Evolutionary conservation across 2,888 invertebrate species (phyloP), one percentile per base, ranked within the genome.

Genomic region (Parnassius smintheus): DNA sequence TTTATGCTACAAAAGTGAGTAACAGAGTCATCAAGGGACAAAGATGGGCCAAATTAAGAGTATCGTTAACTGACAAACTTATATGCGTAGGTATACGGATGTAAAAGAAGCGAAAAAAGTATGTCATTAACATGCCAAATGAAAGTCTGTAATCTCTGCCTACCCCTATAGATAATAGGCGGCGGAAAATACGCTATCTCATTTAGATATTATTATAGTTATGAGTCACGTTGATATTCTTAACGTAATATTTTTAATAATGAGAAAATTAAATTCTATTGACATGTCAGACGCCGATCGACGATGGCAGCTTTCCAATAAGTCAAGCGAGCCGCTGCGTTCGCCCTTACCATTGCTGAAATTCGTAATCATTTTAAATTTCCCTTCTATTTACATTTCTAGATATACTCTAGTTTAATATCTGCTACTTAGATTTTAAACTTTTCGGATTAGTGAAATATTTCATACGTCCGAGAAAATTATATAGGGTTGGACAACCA

Each of bases 401-500:
- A 25, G 55, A 9, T 48, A 41, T 41, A 49, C 48, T 41, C 13
- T 41, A 42, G 41, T 35, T 41, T 13, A 59, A 13, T 53, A 12
- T 45, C 9, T n/a, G 18, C 9, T 53, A 35, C 35, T 41, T 54
- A 49, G 18, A 55, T 60, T 60, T 42, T 22, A 44, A 25, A 9
- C 42, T 9, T 60, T 49, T 22, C 48, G 49, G 45, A 56, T 56
- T 50, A 13, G 25, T 9, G 13, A 25, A 53, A 57, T 52, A 25
- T 54, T 42, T 58, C 49, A 54, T 13, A 25, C 13, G 52, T 61
- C 48, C 52, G 12, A 25, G 48, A 64, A 65, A 68, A 69, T 69
- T 70, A 68, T 56, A 64, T 58, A 61, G 61, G 68, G 67, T 59
- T 65, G 69, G 68, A 67, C 72, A 73, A 75, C 70, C 70, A 66